A percentile compares a stretch with the other conserved stretches of the same genome.
Evolutionary conservation across 2,797 vertebrate genomes (phyloP).

Genomic region (Mormyrus proboscirostris): DNA sequence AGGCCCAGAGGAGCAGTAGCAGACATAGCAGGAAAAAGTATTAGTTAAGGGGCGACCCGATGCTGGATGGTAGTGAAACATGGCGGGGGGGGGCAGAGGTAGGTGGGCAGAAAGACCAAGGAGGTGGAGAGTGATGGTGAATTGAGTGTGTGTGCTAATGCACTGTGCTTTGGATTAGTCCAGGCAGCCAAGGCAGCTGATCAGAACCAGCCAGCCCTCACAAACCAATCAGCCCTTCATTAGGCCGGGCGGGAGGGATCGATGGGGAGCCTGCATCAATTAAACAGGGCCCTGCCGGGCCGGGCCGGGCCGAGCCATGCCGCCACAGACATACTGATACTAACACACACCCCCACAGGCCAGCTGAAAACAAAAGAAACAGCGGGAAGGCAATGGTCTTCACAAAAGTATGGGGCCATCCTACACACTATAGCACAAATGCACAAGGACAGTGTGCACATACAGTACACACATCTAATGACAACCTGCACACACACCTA

Average conservation of each 20-base stretch:
- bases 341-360: conserved; percentile 30
- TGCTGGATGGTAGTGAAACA: not conserved
- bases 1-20: not conserved
- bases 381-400: not conserved
- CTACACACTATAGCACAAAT: not conserved
- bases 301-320: conserved; percentile 26
- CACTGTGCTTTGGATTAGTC: conserved; percentile 42
- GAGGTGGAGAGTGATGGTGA: conserved; percentile 26
- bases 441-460: not conserved
- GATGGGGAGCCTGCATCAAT: conserved; percentile 76
- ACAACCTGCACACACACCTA: not conserved
- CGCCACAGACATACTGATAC: conserved; percentile 32
- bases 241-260: conserved; percentile 73
- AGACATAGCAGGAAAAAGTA: not conserved
- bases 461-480: not conserved
- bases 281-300: conserved; percentile 57
- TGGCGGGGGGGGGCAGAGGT: not conserved
- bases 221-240: conserved; percentile 82
- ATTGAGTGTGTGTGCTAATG: conserved; percentile 37
- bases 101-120: conserved; percentile 23
- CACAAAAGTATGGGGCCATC: not conserved
- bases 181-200: conserved; percentile 60
- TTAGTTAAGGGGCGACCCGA: not conserved
- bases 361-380: not conserved
- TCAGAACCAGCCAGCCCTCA: conserved; percentile 77